A percentile compares a stretch with the other conserved stretches of the same genome.
phyloP scores from a whole-genome alignment of 23 tunicate genomes.

The Styela plicata region DNA sequence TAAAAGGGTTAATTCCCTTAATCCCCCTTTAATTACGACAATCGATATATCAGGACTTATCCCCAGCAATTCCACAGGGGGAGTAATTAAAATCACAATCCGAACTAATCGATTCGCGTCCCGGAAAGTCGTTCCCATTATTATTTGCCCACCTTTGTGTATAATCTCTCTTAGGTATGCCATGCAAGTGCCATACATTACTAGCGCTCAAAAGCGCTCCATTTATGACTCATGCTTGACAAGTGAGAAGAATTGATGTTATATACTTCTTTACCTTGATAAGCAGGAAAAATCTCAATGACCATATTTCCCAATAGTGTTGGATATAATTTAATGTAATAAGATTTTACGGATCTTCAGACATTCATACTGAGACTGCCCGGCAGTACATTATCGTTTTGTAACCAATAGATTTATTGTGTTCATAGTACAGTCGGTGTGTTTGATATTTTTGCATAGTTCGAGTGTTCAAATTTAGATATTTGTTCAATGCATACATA shows the following conservation, averaged over 20 bases:
- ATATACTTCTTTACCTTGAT: no score
- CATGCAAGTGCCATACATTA: background rate
- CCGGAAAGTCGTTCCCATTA: background rate
- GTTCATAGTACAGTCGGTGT: no score
- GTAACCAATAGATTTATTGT: no score
- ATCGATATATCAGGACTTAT: background rate
- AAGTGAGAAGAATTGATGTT: no score
- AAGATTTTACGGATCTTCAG: no score
- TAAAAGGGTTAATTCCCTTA: background rate
- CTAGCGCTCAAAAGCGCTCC: background rate
- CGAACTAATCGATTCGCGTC: background rate
- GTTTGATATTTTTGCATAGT: no score
- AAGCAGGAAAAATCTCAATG: background rate
- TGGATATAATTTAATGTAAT: no score
- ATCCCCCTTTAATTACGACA: background rate
- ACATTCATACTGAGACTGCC: no score
- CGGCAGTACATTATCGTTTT: no score
- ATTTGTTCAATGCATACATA: no score
- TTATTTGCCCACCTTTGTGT: background rate
- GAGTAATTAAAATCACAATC: background rate
- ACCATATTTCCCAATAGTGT: no score
- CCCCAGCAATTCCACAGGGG: background rate
- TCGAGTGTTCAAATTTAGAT: no score
- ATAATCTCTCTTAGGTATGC: background rate
- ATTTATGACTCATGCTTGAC: background rate